These are phyloP conservation scores for Cybosia mesomella DNA, from an alignment of 2,888 invertebrate genomes.

Conservation along the genomic window DNA sequence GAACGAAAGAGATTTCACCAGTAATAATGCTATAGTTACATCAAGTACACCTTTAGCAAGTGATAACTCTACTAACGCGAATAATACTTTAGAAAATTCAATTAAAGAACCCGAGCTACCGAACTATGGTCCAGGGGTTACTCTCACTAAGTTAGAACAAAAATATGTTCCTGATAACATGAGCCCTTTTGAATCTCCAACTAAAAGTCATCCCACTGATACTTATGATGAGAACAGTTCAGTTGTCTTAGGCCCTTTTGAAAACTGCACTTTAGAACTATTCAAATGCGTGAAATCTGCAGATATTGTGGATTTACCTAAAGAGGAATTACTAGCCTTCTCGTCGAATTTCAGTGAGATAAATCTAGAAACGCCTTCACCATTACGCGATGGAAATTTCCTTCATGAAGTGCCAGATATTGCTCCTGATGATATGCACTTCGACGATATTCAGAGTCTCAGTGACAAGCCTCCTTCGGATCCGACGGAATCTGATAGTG, in stretches of 20 bases:
- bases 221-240: slow-evolving; percentile 83
- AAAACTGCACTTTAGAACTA: slow-evolving; percentile 84
- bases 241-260: slow-evolving; percentile 87
- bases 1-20: slow-evolving; percentile 66
- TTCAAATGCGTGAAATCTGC: slow-evolving; percentile 82
- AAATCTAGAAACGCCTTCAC: slow-evolving; percentile 81
- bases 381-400: slow-evolving; percentile 79
- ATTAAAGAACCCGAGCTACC: slow-evolving; percentile 56
- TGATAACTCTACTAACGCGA: slow-evolving; percentile 60
- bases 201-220: slow-evolving; percentile 80
- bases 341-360: slow-evolving; percentile 86
- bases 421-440: slow-evolving; percentile 68
- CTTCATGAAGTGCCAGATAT: slow-evolving; percentile 83
- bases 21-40: slow-evolving; percentile 52
- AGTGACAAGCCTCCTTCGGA: slow-evolving; percentile 66
- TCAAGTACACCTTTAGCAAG: slow-evolving; percentile 77
- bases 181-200: slow-evolving; percentile 81
- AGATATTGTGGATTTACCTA: slow-evolving; percentile 75
- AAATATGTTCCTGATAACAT: slow-evolving; percentile 68
- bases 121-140: slow-evolving; percentile 59
- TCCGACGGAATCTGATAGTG: slow-evolving; percentile 59
- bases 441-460: slow-evolving; percentile 67
- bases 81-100: slow-evolving; percentile 61
- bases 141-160: slow-evolving; percentile 69
- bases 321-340: slow-evolving; percentile 83